These are phyloP conservation scores for Saccopteryx bilineata DNA, from an alignment of 2,113 vertebrate genomes.

Conservation along the genomic window DNA sequence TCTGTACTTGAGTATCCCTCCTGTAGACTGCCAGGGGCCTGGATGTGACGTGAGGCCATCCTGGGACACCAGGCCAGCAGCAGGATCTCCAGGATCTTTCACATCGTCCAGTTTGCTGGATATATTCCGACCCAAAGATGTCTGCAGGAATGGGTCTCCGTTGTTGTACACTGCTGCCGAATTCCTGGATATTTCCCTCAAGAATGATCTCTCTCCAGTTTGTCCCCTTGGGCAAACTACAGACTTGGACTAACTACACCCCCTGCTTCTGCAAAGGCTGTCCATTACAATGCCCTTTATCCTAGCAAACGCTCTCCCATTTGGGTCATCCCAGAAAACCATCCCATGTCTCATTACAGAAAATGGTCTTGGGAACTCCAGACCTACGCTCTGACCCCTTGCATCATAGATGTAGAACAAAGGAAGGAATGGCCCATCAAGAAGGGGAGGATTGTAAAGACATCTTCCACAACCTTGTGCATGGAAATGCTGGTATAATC, in stretches of 20 bases:
- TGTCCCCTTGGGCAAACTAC: not conserved
- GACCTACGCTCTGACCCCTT: not conserved
- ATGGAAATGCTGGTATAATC: not conserved
- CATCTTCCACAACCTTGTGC: not conserved
- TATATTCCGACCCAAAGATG: not conserved
- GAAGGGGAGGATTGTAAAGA: not conserved
- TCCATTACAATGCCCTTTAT: not conserved
- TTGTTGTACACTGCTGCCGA: not conserved
- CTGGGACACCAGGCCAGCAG: not conserved
- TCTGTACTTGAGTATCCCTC: not conserved
- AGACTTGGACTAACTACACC: not conserved
- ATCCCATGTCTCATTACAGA: not conserved
- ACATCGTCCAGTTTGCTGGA: not conserved
- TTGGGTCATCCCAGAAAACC: not conserved
- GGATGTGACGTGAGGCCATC: not conserved
- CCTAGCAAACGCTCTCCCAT: not conserved
- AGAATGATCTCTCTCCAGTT: not conserved
- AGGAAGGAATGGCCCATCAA: not conserved
- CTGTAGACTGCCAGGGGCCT: not conserved
- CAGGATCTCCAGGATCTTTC: not conserved
- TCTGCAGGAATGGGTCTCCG: not conserved
- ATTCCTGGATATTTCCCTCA: not conserved
- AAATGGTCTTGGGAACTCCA: not conserved
- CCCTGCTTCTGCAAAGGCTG: not conserved
- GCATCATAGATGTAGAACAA: not conserved